Conservation (phyloP, 1,140 invertebrate genomes). For the Bombus pascuorum region DNA sequence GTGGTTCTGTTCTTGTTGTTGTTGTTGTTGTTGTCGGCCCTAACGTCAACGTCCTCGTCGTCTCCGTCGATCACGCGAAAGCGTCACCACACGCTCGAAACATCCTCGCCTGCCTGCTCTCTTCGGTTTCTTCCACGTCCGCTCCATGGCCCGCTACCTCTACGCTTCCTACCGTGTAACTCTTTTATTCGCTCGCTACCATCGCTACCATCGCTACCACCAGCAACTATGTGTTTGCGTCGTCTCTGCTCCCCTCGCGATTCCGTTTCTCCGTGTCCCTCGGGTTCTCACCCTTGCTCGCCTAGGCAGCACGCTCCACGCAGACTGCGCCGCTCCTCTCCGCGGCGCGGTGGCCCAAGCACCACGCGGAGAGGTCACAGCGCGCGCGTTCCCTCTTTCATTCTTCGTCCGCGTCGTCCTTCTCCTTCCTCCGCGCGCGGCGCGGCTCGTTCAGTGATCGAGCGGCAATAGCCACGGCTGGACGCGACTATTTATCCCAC, state of each 20-base stretch:
- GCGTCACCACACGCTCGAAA: conserved; percentile 59
- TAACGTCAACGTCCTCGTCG: conserved; percentile 50
- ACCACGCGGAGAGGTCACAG: conserved; percentile 58
- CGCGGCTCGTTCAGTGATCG: conserved; percentile 59
- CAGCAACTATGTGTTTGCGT: not conserved
- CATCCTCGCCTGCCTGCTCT: conserved; percentile 6
- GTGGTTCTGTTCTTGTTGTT: conserved; percentile 51
- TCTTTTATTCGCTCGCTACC: not conserved
- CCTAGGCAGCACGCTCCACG: conserved; percentile 17
- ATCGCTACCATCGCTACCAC: too few relatives aligned
- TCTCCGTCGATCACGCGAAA: conserved; percentile 59
- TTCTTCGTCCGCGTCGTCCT: conserved; percentile 49
- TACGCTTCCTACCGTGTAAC: not conserved
- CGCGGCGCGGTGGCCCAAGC: not conserved
- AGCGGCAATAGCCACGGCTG: conserved; percentile 55
- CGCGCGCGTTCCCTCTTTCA: conserved; percentile 60
- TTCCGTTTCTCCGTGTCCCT: not conserved
- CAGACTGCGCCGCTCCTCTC: conserved; percentile 15
- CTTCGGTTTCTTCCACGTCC: not conserved
- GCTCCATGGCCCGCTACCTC: not conserved
- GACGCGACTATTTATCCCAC: conserved; percentile 67
- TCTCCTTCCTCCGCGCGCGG: not conserved
- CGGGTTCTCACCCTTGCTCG: conserved; percentile 38
- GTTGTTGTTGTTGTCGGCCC: conserved; percentile 10
- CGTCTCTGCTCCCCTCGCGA: not conserved